Percentiles rank a stretch among this genome's conserved stretches.
Conservation (phyloP, 1,140 invertebrate species). For the Oscheius sp. region DNA sequence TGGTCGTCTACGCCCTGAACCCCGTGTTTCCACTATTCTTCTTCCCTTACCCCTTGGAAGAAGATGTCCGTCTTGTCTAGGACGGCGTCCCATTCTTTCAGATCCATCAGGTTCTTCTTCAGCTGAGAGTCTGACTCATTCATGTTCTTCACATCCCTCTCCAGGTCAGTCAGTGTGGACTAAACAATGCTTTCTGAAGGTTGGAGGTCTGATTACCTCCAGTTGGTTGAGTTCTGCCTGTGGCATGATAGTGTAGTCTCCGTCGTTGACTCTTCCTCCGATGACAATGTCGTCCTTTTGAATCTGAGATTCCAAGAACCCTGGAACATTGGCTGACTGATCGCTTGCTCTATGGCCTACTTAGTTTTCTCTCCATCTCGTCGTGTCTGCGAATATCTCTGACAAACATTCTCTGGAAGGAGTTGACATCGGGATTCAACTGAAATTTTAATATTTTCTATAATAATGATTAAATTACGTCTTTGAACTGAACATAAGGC, state of each 20-base stretch:
- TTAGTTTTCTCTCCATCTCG: conserved; percentile 85
- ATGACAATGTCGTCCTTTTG: conserved; percentile 56
- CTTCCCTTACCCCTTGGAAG: conserved; percentile 54
- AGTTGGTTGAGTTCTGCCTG: conserved; percentile 58
- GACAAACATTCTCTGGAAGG: conserved; percentile 86
- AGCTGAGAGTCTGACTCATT: conserved; percentile 57
- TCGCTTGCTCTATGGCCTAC: conserved; percentile 60
- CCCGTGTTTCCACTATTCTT: not conserved
- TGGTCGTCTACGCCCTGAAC: conserved; percentile 57
- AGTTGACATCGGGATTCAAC: conserved; percentile 76
- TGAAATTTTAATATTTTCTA: conserved; percentile 43
- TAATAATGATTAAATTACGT: conserved; percentile 69
- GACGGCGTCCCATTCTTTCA: conserved; percentile 61
- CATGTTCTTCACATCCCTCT: conserved; percentile 60
- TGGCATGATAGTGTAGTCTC: conserved; percentile 53
- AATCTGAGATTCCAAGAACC: conserved; percentile 58
- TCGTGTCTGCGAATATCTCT: conserved; percentile 83
- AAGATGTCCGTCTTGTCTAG: conserved; percentile 60
- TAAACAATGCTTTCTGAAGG: not conserved
- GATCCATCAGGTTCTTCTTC: conserved; percentile 57
- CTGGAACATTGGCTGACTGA: conserved; percentile 22
- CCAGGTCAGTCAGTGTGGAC: conserved; percentile 53
- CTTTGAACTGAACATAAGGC: conserved; percentile 83
- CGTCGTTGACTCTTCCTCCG: conserved; percentile 42
- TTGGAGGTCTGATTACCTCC: conserved; percentile 31